Evolutionary conservation across 2,888 invertebrate genomes (phyloP).

Genomic region (Nesidiocoris tenuis): DNA sequence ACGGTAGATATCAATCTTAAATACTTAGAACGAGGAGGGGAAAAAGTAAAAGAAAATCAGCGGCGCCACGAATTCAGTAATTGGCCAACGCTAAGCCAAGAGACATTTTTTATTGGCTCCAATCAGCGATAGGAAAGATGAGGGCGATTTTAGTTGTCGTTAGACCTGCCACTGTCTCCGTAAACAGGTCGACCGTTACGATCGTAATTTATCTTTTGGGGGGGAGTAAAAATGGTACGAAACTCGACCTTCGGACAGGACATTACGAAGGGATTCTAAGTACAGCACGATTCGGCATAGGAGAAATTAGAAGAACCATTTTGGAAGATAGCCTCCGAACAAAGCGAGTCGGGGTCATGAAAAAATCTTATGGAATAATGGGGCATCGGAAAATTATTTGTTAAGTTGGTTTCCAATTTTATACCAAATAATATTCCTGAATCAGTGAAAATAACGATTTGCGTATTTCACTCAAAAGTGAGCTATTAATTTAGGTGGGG

Average conservation of each 20-base stretch:
- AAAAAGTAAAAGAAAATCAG: not conserved
- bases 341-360: too few species aligned
- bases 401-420: too few species aligned
- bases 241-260: not conserved
- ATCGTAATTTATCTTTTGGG: not conserved
- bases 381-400: too few species aligned
- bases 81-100: conserved; percentile 23
- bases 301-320: too few species aligned
- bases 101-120: conserved; percentile 28
- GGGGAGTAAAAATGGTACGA: not conserved
- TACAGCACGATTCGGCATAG: too few species aligned
- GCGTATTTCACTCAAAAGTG: too few species aligned
- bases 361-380: too few species aligned
- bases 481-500: too few species aligned
- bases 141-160: not conserved
- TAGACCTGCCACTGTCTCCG: not conserved
- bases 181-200: not conserved
- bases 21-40: not conserved
- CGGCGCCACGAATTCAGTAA: conserved; percentile 12
- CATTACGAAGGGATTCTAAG: too few species aligned
- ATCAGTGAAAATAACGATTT: too few species aligned
- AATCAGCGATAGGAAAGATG: conserved; percentile 20
- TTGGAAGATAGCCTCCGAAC: too few species aligned
- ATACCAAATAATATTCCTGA: too few species aligned
- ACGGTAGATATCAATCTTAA: not conserved